A percentile compares a stretch with the other conserved stretches of the same genome.
Conservation (phyloP, 2,113 vertebrate genomes). For the Cacatua alba region DNA sequence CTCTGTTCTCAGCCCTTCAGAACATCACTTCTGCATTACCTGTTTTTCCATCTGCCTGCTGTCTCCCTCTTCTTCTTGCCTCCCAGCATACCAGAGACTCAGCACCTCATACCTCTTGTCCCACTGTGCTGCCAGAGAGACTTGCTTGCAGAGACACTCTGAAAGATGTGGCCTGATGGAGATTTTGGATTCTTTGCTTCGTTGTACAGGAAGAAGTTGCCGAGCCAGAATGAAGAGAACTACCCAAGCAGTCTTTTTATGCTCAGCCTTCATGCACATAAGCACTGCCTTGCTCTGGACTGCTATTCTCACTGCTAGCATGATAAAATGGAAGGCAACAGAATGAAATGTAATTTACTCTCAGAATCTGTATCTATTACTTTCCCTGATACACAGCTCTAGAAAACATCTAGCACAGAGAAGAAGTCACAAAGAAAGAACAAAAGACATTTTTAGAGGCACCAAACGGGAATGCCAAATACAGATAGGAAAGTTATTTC, state of each 20-base stretch:
- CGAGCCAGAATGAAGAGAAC: background rate
- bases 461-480: background rate
- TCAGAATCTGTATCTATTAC: background rate
- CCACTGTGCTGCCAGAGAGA: background rate
- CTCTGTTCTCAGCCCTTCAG: background rate
- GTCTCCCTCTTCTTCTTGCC: background rate
- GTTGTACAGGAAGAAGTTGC: background rate
- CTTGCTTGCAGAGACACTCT: background rate
- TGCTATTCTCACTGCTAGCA: background rate
- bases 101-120: background rate
- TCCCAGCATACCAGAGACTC: background rate
- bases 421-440: background rate
- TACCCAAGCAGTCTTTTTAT: background rate
- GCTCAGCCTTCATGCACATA: fast-evolving
- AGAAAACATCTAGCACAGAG: background rate
- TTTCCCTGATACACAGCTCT: background rate
- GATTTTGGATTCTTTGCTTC: background rate
- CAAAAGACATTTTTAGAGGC: background rate
- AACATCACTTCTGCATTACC: background rate
- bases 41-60: background rate
- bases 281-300: background rate
- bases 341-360: background rate
- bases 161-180: background rate
- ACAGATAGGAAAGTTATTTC: background rate
- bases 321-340: background rate